phyloP scores from a whole-genome alignment of 2,888 invertebrate genomes.

The Phymatocera aterrima region DNA sequence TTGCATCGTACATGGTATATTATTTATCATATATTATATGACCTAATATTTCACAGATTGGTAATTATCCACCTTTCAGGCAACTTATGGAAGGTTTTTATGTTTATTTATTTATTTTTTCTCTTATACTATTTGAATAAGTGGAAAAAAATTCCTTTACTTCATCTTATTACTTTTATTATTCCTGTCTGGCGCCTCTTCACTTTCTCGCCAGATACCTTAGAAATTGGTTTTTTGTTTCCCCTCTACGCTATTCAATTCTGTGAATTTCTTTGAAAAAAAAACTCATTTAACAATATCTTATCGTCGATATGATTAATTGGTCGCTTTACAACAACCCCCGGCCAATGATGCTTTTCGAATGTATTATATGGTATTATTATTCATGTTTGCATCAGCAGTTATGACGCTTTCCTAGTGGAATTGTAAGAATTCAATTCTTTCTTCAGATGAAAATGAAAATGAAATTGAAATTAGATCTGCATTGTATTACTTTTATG shows the following conservation, averaged over 20 bases:
- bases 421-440: no score
- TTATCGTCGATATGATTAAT: conserved; percentile 36
- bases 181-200: not conserved
- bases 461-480: no score
- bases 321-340: conserved; percentile 10
- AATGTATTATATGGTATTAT: no score
- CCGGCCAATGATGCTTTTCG: not conserved
- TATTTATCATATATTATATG: conserved; percentile 48
- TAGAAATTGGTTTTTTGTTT: not conserved
- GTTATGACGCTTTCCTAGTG: no score
- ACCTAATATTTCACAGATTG: conserved; percentile 42
- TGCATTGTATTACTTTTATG: no score
- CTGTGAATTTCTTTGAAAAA: not conserved
- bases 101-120: not conserved
- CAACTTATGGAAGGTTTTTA: conserved; percentile 14
- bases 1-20: conserved; percentile 48
- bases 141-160: conserved; percentile 23
- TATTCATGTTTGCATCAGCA: no score
- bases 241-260: not conserved
- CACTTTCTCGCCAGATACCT: not conserved
- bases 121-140: not conserved
- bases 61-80: conserved; percentile 40
- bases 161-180: not conserved
- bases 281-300: conserved; percentile 3
- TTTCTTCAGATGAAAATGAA: no score